phyloP scores from a whole-genome alignment of 2,888 invertebrate genomes.

The Heteropelma amictum region DNA sequence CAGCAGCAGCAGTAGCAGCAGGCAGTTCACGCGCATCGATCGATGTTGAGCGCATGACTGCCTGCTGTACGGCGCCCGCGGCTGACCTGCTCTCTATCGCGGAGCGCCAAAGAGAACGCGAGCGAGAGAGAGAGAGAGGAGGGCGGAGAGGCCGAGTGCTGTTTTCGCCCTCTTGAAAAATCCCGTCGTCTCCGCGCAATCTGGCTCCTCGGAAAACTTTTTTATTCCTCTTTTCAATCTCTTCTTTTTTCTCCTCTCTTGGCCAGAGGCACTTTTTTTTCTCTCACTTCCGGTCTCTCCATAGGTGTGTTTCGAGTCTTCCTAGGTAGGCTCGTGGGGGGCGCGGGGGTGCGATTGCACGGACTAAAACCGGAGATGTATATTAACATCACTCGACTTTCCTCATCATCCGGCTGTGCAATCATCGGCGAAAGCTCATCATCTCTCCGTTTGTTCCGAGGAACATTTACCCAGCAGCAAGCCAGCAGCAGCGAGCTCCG shows the following conservation, averaged over 20 bases:
- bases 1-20: conserved; percentile 58
- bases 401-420: not conserved
- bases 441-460: not conserved
- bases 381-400: conserved; percentile 13
- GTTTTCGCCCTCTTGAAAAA: conserved; percentile 18
- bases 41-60: conserved; percentile 60
- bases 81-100: conserved; percentile 37
- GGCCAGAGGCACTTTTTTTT: not conserved
- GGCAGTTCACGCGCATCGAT: conserved; percentile 70
- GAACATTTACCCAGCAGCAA: too few relatives aligned
- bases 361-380: not conserved
- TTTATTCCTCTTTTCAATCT: not conserved
- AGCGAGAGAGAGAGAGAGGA: not conserved
- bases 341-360: too few relatives aligned
- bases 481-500: too few relatives aligned
- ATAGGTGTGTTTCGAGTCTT: not conserved
- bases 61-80: conserved; percentile 26
- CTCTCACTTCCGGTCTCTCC: not conserved
- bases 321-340: too few relatives aligned
- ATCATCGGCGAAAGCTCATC: not conserved
- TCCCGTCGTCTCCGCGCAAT: conserved; percentile 36
- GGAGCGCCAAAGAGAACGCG: conserved; percentile 11
- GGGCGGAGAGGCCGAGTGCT: not conserved
- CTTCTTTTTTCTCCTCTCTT: not conserved
- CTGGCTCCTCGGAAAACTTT: conserved; percentile 25